A percentile compares a stretch with the other conserved stretches of the same genome.
Conservation (phyloP, 2,113 vertebrate genomes). For the Puma concolor region DNA sequence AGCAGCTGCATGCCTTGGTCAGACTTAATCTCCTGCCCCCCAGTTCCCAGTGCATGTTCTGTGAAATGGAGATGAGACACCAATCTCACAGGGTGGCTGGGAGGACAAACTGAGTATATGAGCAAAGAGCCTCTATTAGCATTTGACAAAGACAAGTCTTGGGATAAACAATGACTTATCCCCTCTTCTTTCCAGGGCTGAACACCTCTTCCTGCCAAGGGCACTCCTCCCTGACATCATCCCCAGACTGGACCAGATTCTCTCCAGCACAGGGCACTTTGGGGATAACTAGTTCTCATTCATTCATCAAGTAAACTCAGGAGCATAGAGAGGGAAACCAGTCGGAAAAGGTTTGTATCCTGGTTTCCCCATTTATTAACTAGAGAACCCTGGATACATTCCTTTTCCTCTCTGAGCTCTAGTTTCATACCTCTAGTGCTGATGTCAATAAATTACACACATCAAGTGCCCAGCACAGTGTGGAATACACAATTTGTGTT, state of each 20-base stretch:
- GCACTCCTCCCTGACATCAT: not conserved
- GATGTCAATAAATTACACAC: not conserved
- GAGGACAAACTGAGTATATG: not conserved
- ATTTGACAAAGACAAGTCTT: not conserved
- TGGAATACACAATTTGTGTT: not conserved
- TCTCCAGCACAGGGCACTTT: not conserved
- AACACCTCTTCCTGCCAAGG: not conserved
- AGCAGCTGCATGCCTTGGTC: not conserved
- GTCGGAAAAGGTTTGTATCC: not conserved
- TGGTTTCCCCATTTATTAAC: not conserved
- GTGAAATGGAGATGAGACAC: not conserved
- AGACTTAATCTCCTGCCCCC: not conserved
- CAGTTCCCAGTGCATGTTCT: not conserved
- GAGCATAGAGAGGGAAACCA: not conserved
- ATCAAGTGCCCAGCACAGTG: not conserved
- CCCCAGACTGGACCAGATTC: not conserved
- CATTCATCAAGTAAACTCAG: not conserved
- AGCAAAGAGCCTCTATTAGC: not conserved
- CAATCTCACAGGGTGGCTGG: not conserved
- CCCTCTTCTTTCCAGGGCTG: not conserved
- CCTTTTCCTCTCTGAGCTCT: not conserved
- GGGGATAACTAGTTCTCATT: not conserved
- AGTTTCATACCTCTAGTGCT: not conserved
- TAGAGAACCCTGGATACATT: not conserved
- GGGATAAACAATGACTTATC: not conserved